These are phyloP conservation scores for Heliconius ismenius DNA, from an alignment of 2,888 invertebrate species.

Conservation along the genomic window DNA sequence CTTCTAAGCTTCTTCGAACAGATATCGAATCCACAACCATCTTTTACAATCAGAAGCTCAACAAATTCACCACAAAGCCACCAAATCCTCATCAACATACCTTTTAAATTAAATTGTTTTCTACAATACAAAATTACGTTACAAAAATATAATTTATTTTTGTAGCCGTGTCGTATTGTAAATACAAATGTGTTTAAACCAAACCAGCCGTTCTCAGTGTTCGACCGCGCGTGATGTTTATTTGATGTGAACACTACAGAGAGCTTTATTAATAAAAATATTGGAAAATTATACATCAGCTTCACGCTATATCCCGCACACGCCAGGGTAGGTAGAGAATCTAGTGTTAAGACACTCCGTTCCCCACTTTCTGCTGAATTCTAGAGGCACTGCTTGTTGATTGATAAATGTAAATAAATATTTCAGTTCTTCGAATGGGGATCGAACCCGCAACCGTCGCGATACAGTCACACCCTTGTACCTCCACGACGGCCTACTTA, in stretches of 20 bases:
- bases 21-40: neutral
- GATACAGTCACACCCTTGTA: no score
- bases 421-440: no score
- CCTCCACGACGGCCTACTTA: no score
- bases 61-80: neutral
- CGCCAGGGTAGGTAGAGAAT: neutral
- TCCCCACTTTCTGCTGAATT: no score
- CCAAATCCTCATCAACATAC: slow-evolving; percentile 12
- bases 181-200: slow-evolving; percentile 19
- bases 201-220: neutral
- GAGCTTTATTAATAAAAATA: slow-evolving; percentile 8
- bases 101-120: slow-evolving; percentile 2
- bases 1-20: neutral
- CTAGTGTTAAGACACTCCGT: neutral
- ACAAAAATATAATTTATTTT: slow-evolving; percentile 13
- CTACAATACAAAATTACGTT: neutral
- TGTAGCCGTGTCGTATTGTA: neutral
- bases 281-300: neutral
- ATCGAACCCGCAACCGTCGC: no score
- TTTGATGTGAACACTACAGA: neutral
- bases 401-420: no score
- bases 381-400: no score
- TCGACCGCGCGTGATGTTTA: slow-evolving; percentile 16
- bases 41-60: neutral
- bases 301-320: neutral